Base-by-base conservation (phyloP, 2,113 vertebrate species). In the Phylloscopus trochiloides region DNA sequence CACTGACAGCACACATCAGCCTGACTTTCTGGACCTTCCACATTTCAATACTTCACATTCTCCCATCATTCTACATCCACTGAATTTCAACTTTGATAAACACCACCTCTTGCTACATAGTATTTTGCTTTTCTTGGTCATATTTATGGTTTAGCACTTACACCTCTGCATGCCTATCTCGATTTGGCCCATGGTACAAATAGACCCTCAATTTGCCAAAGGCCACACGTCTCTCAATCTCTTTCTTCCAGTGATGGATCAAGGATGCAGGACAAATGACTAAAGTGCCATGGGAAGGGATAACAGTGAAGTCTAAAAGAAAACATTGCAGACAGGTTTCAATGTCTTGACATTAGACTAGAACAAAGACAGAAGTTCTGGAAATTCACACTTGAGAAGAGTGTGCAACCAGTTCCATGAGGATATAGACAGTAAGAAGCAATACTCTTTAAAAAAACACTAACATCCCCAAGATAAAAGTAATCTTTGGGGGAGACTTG, bases 251-350 rank as follows among this genome's bases (percentile, higher is more conserved):
- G 58, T 99, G 99, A 93, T 99, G 99, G 87, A 99, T 88, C 94
- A 99, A 98, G n/a, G 99, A 99, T 58, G 99, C 99, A 16, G 99
- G 99, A 83, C 99, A 99, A 97, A 99, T 88, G 21, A 99, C 98
- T 83, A 99, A 97, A 42, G 99, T 99, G 58, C 98, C 96, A 17
- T 43, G 52, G 51, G 99, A 99, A 32, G 45, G 65, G 52, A 98
- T 87, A 42, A 98, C 66, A 66, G 92, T 58, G 15, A 97, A 97
- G 92, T 99, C 99, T 99, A 76, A 54, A 95, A 83, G 61, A 73
- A 96, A 96, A 90, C 8, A 87, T 62, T 32, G n/a, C 34, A 90
- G 55, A 73, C 21, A 80, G 14, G 34, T 88, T 90, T 94, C 59
- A 96, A 2, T 12, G 4, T 59, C 71, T 90, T 92, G 67, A 90